These are phyloP conservation scores for Myiopsitta monachus DNA, from an alignment of 2,113 vertebrate species.

Conservation along the genomic window DNA sequence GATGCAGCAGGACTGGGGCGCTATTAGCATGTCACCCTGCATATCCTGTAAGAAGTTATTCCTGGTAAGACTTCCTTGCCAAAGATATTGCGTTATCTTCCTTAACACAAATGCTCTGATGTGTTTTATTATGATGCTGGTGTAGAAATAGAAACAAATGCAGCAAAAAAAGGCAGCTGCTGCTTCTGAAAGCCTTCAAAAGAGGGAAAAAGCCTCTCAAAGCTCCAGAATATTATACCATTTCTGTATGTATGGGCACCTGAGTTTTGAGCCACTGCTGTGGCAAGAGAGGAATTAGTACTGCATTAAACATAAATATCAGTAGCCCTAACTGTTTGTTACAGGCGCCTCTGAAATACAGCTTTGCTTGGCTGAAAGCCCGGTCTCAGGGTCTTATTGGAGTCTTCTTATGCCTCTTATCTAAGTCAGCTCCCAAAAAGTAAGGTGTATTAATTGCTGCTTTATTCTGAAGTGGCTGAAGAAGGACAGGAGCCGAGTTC, in stretches of 20 bases:
- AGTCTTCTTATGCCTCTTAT: not conserved
- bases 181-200: not conserved
- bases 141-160: not conserved
- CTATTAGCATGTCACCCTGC: not conserved
- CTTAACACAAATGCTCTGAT: not conserved
- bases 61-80: not conserved
- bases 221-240: not conserved
- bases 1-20: not conserved
- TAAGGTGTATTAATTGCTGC: constrained; percentile 15
- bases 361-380: not conserved
- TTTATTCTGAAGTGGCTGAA: not conserved
- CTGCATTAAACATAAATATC: not conserved
- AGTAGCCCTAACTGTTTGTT: not conserved
- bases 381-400: not conserved
- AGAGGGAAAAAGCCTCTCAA: not conserved
- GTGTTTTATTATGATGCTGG: not conserved
- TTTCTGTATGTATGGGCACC: not conserved
- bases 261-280: not conserved
- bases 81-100: not conserved
- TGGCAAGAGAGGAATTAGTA: not conserved
- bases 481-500: not conserved
- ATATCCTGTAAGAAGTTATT: not conserved
- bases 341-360: constrained; percentile 14
- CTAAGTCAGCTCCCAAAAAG: not conserved
- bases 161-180: not conserved